phyloP scores from a whole-genome alignment of 92 coral and sea anemone genomes.

The Chrysogorgia sp. region DNA sequence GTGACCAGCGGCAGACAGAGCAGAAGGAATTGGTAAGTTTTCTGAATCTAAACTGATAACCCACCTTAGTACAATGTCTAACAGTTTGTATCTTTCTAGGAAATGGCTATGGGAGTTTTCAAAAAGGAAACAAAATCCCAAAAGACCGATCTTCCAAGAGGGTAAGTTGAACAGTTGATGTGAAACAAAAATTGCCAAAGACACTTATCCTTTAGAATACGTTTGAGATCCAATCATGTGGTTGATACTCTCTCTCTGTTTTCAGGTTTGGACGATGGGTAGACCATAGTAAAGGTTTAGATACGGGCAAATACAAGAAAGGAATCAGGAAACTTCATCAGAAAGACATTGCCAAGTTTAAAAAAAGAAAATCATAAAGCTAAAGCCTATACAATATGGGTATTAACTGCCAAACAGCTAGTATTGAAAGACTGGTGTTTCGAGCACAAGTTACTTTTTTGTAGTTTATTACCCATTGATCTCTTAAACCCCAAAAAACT shows the following conservation, averaged over 20 bases:
- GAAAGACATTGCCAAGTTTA: conserved; percentile 76
- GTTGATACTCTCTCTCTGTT: not conserved
- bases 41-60: not conserved
- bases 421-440: no score
- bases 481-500: conserved; percentile 9
- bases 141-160: conserved; percentile 51
- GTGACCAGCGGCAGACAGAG: conserved; percentile 66
- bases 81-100: conserved; percentile 39
- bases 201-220: no score
- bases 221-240: no score
- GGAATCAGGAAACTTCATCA: conserved; percentile 79
- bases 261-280: conserved; percentile 78
- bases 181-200: not conserved
- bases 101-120: conserved; percentile 80
- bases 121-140: conserved; percentile 68
- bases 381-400: no score
- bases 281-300: conserved; percentile 76
- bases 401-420: no score
- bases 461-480: not conserved
- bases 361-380: conserved; percentile 49
- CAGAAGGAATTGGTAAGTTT: conserved; percentile 69
- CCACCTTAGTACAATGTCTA: no score
- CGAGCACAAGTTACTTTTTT: no score
- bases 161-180: conserved; percentile 41
- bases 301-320: conserved; percentile 79